Base-by-base conservation (phyloP, 2,888 invertebrate species). In the Pyrochroa serraticornis region DNA sequence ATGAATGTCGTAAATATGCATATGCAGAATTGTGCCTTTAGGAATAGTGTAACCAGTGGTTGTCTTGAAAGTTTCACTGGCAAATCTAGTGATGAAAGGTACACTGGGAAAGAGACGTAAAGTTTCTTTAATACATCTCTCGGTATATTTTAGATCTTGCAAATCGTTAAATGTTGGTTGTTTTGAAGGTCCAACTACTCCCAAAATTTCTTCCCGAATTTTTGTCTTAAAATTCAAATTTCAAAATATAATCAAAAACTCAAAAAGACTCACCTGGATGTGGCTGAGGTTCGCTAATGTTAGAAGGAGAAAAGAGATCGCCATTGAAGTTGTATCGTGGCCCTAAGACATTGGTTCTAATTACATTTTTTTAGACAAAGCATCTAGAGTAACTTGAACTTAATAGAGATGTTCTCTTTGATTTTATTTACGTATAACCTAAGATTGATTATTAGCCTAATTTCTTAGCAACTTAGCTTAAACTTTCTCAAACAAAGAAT, bases 1-100 rank as follows among this genome's bases (percentile, higher is more conserved):
- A 74, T 90, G 89, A 6, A 87, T 65, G 65, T 87, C 85, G 65
- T 77, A 84, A 9, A 86, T 83, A 33, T 82, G 81, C 7, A 88
- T 76, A 62, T 82, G 83, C 1, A 84, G 79, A 10, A 78, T 72
- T 0, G 81, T 75, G 6, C 80, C 80, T 12, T 76, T 73, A 0
- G 88, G 86, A 43, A 87, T 22, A 73, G 74, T 34, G 36, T 63
- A 64, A 10, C 65, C 65, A 6, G 45, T 47, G 35, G 39, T 45
- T 1, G 63, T 65, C 3, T 31, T 39, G 6, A 68, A 48, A 7
- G 59, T 58, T 57, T 68, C 68, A 34, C 52, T 46, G 7, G 60
- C 44, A n/a, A 37, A 35, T 46, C 88, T 81, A 1, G 84, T 83
- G 69, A 88, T 85, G 67, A 85, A 83, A 32, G 84, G 85, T 6